Base-by-base conservation (phyloP, 2,113 vertebrate species). In the Sylvia atricapilla region DNA sequence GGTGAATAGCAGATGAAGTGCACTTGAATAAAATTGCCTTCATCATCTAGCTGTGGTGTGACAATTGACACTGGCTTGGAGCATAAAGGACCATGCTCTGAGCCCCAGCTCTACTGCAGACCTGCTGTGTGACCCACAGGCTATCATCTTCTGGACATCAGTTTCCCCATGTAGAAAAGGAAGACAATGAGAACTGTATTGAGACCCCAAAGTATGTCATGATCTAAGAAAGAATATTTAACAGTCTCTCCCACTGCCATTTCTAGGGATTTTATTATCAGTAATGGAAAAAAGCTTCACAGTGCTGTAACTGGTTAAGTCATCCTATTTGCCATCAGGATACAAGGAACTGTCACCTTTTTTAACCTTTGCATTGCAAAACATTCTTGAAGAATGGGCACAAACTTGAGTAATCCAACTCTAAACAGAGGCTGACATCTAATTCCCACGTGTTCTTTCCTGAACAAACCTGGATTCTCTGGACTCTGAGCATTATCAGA, bases 1-100 rank as follows among this genome's bases (percentile, higher is more conserved):
- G 68, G 30, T 74, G 79, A 95, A 86, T 19, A 90, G 85, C 75
- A 90, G 63, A 87, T 84, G 41, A 62, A 92, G 33, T 4, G 0
- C 75, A 56, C 62, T 91, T 64, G 49, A 93, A 86, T 72, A 84
- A 94, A 95, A 96, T 6, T 78, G 73, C 64, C 49, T 75, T 88
- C 10, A 5, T 78, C 44, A n/a, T 89, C 93, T 84, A 67, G 37
- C 46, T 89, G 60, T 75, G 85, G n/a, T 14, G 16, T 84, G 68
- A 87, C 49, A 41, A 50, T 52, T 92, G 76, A 88, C 64, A 28
- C 67, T 84, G 89, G 15, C n/a, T 17, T 59, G 20, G 74, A 72
- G 30, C 31, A 76, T 30, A 52, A 81, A 76, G 91, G 68, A 72
- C 37, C 52, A 35, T 0, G 23, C 11, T 89, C 73, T 0, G 1